These are phyloP conservation scores for Anhinga rufa DNA, from an alignment of 2,113 vertebrate genomes.

Conservation along the genomic window DNA sequence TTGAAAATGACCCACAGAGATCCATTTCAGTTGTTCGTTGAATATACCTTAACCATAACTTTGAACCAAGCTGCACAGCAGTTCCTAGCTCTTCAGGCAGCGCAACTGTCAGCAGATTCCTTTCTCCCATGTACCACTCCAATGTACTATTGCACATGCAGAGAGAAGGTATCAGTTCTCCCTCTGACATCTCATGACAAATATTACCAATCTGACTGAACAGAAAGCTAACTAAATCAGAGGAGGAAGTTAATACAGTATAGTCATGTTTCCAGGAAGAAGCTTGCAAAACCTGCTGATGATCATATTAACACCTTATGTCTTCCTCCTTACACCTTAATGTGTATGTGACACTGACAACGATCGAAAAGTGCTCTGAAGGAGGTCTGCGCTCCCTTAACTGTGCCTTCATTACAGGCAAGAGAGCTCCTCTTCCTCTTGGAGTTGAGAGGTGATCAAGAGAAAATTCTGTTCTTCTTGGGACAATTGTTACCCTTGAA, in stretches of 20 bases:
- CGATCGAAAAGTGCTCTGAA: neutral
- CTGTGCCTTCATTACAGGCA: neutral
- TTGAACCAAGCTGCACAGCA: neutral
- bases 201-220: neutral
- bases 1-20: neutral
- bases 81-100: neutral
- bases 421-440: neutral
- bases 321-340: neutral
- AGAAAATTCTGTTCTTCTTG: neutral
- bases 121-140: neutral
- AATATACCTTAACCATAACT: neutral
- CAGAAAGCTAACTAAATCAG: neutral
- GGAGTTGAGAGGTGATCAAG: neutral
- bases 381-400: neutral
- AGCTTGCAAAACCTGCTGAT: neutral
- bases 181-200: neutral
- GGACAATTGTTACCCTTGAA: neutral
- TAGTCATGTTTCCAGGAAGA: neutral
- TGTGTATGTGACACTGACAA: neutral
- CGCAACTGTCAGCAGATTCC: neutral
- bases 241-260: neutral
- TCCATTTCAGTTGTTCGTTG: neutral
- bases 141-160: neutral
- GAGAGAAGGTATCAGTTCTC: neutral
- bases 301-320: accelerated